Percentiles rank a stretch among this genome's conserved stretches.
Conservation (phyloP, 2,888 invertebrate genomes). For the Sipha maydis region DNA sequence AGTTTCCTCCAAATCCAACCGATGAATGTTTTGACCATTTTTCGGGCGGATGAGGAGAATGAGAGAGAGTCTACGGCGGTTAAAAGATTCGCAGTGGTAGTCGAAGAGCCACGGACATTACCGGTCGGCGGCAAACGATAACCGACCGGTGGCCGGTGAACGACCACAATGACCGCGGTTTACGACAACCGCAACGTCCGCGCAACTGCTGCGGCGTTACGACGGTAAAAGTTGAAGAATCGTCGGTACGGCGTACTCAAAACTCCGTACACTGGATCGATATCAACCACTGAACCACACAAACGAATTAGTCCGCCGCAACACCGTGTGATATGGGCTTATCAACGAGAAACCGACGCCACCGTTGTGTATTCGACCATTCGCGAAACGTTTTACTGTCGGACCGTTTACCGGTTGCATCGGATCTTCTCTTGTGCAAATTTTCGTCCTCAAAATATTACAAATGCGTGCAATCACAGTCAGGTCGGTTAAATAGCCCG, state of each 20-base stretch:
- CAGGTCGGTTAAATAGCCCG: too few relatives aligned
- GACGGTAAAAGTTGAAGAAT: not conserved
- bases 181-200: not conserved
- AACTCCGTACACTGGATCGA: not conserved
- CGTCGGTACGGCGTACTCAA: not conserved
- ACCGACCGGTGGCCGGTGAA: not conserved
- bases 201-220: too few relatives aligned
- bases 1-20: slow-evolving; percentile 55
- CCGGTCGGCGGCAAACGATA: slow-evolving; percentile 3
- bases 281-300: not conserved
- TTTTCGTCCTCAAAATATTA: not conserved
- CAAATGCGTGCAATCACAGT: too few relatives aligned
- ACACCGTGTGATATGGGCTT: not conserved
- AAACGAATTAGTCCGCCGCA: not conserved
- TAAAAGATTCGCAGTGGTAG: not conserved
- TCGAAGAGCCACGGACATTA: not conserved
- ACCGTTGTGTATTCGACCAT: not conserved
- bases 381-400: not conserved
- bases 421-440: not conserved
- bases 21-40: slow-evolving; percentile 37
- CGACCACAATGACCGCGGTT: not conserved
- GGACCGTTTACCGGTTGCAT: not conserved
- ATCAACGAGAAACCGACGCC: not conserved
- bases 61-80: not conserved
- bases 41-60: not conserved